Evolutionary conservation across 2,888 invertebrate species (phyloP).

Genomic region (Serrognathus titanus): DNA sequence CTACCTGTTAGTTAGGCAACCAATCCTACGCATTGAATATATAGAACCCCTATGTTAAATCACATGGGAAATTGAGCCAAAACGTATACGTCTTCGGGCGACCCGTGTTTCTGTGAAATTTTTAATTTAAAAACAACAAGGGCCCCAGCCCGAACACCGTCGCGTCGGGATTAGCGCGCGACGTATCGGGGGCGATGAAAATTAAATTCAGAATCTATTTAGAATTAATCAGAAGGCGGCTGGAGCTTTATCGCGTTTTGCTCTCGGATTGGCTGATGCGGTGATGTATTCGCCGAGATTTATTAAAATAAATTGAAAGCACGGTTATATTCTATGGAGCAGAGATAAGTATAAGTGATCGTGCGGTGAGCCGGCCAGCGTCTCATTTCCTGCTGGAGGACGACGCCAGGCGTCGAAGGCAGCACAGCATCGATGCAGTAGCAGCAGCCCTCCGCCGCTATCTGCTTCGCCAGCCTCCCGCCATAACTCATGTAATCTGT

Average conservation of each 20-base stretch:
- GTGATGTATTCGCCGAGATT: constrained; percentile 48
- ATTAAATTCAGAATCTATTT: constrained; percentile 24
- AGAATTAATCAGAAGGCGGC: constrained; percentile 25
- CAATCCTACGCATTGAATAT: too few species aligned
- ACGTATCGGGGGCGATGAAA: constrained; percentile 8
- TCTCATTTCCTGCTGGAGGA: constrained; percentile 31
- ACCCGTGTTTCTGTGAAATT: too few species aligned
- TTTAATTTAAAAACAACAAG: too few species aligned
- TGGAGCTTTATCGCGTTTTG: constrained; percentile 37
- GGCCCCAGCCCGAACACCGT: too few species aligned
- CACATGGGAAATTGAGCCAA: too few species aligned
- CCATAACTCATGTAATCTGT: constrained; percentile 28
- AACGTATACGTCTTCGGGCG: too few species aligned
- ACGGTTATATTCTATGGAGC: constrained; percentile 32
- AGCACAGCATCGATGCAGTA: constrained; percentile 20
- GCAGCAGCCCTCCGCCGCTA: constrained; percentile 25
- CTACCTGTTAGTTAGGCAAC: too few species aligned
- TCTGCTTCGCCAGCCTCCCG: constrained; percentile 27
- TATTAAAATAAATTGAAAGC: constrained; percentile 53
- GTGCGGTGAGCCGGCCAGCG: constrained; percentile 34
- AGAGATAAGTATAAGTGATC: constrained; percentile 41
- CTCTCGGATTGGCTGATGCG: constrained; percentile 41
- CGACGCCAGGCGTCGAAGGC: constrained; percentile 15
- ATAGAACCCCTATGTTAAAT: too few species aligned
- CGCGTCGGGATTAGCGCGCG: too few species aligned